phyloP scores from a whole-genome alignment of 2,797 vertebrate genomes.

The Alauda arvensis region DNA sequence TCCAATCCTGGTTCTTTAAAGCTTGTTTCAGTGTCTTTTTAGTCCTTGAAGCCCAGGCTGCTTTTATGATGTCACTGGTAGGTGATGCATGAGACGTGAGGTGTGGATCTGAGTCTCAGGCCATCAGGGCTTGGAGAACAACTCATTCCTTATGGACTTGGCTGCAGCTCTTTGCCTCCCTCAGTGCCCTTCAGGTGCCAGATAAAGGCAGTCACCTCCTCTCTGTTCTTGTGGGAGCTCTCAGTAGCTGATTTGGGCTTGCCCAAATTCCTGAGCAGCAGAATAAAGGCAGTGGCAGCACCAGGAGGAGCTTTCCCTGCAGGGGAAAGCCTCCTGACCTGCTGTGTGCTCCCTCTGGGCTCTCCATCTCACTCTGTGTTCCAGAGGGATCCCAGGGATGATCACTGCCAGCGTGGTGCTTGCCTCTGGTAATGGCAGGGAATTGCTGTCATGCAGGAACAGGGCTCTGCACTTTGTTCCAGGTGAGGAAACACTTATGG shows the following conservation, averaged over 20 bases:
- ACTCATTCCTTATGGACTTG: not conserved
- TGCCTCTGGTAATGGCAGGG: not conserved
- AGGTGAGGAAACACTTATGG: not conserved
- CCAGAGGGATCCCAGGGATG: not conserved
- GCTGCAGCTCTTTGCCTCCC: not conserved
- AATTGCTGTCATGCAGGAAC: not conserved
- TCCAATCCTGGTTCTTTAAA: not conserved
- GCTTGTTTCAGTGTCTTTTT: not conserved
- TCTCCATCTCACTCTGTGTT: not conserved
- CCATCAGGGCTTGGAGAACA: not conserved
- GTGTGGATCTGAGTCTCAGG: not conserved
- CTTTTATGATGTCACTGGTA: not conserved
- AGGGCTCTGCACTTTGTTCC: not conserved
- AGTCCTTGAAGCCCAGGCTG: conserved; percentile 30
- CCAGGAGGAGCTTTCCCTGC: not conserved
- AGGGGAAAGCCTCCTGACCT: not conserved
- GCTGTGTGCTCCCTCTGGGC: not conserved
- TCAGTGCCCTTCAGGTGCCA: not conserved
- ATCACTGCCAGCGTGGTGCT: not conserved
- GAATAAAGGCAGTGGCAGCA: not conserved
- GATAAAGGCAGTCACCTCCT: not conserved
- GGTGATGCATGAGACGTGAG: conserved; percentile 10
- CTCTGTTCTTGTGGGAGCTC: not conserved
- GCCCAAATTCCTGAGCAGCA: not conserved
- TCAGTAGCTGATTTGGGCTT: not conserved